Percentiles rank a stretch among this genome's conserved stretches.
Conservation (phyloP, 2,113 vertebrate species). For the Cercocebus atys region DNA sequence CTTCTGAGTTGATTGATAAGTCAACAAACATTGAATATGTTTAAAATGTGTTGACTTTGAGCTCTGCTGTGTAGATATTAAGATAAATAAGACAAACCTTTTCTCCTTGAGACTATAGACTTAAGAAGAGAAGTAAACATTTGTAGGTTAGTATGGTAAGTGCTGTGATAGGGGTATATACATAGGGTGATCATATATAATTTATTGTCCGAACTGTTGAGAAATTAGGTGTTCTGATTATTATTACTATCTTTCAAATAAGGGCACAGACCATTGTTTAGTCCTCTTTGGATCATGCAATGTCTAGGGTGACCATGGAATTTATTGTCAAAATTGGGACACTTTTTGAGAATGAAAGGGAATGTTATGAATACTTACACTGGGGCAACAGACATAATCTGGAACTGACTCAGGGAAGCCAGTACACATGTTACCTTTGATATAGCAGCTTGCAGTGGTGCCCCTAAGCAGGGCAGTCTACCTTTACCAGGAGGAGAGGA, state of each 20-base stretch:
- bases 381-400: background rate
- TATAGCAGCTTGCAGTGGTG: background rate
- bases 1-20: conserved; percentile 21
- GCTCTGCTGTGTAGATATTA: background rate
- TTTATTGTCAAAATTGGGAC: background rate
- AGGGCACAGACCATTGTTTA: background rate
- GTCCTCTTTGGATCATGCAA: background rate
- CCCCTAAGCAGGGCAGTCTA: background rate
- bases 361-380: background rate
- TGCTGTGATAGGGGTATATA: background rate
- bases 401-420: background rate
- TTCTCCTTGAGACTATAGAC: background rate
- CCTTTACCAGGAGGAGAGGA: background rate
- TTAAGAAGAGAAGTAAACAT: conserved; percentile 28
- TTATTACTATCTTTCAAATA: background rate
- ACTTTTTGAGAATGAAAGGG: background rate
- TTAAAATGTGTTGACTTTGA: conserved; percentile 8
- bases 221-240: background rate
- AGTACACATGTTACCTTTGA: background rate
- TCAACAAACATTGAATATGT: background rate
- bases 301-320: background rate
- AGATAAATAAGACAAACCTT: background rate
- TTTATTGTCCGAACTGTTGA: conserved; percentile 16
- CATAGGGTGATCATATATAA: background rate
- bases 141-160: background rate